Evolutionary conservation across 2,797 vertebrate genomes (phyloP), one percentile per base, ranked within the genome.

Genomic region (Hirundo rustica): DNA sequence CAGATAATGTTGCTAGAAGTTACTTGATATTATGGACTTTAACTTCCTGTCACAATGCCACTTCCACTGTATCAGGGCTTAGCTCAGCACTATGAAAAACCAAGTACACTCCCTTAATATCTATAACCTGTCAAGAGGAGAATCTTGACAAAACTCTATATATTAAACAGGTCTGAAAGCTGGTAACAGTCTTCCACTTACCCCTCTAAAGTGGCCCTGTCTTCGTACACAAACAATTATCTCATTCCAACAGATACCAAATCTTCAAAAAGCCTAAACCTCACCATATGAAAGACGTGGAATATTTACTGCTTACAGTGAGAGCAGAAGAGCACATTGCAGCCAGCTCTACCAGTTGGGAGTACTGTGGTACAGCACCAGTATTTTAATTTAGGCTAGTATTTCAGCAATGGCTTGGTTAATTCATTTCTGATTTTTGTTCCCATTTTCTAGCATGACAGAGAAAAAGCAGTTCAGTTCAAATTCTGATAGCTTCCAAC

Each of bases 401-500:
- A 51, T 72, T 92, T 73, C 40, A 93, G 66, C 48, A 75, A 26
- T 53, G 34, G 86, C 65, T 48, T 51, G 11, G 36, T 62, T 64
- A 81, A 82, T 57, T 54, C 16, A 40, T 44, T 81, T 88, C 7
- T 53, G 26, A 2, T 10, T 72, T 91, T 15, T 38, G 9, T 73
- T 81, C 29, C 67, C 11, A 18, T 65, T 71, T 89, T 77, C 36
- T 83, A 74, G 58, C 0, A 2, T 1, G 7, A 86, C 17, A 82
- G 25, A 68, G 29, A 79, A 90, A 87, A 48, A 6, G n/a, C 36
- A 54, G 10, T 73, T 48, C 36, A 54, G 10, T 73, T 48, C 6
- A 55, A 32, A 67, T 62, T 55, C 22, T 53, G 26, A 60, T 13
- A 30, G 61, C 12, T 74, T 45, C 97, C 67, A 90, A 98, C 99